A percentile compares a stretch with the other conserved stretches of the same genome.
Evolutionary conservation across 2,113 vertebrate genomes (phyloP).

Genomic region (Platichthys flesus): DNA sequence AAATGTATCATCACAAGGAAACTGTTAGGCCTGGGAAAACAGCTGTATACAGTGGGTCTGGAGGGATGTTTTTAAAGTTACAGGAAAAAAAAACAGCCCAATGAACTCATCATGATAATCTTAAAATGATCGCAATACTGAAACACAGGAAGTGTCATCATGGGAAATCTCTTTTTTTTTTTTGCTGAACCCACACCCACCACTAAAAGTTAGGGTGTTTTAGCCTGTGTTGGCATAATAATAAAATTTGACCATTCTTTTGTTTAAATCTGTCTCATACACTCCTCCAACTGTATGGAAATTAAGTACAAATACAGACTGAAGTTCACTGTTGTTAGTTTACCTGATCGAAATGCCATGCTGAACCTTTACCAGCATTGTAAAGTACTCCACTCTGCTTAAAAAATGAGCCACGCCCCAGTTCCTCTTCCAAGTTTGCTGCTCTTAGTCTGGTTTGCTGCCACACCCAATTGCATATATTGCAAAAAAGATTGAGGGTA

Average conservation of each 20-base stretch:
- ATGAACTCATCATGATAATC: not conserved
- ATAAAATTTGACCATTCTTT: not conserved
- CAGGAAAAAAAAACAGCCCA: not conserved
- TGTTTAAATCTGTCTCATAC: not conserved
- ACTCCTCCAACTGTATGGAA: not conserved
- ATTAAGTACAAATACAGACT: not conserved
- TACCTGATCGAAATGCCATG: not conserved
- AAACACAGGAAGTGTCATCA: not conserved
- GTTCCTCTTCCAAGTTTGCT: constrained; percentile 16
- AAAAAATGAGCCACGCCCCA: constrained; percentile 1
- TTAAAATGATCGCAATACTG: not conserved
- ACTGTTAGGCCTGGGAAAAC: not conserved
- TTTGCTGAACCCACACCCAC: not conserved
- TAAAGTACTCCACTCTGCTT: not conserved
- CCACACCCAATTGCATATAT: constrained; percentile 5
- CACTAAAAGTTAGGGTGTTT: too few relatives aligned
- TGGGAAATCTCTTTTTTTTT: not conserved
- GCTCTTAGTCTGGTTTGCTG: constrained; percentile 16
- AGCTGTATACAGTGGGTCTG: not conserved
- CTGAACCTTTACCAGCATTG: not conserved
- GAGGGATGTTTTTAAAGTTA: not conserved
- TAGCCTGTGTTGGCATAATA: not conserved
- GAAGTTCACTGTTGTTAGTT: not conserved
- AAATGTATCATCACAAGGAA: not conserved
- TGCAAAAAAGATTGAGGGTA: constrained; percentile 5